Percentiles rank a stretch among this genome's conserved stretches.
Conservation (phyloP, 2,888 invertebrate genomes). For the Steromphala cineraria region DNA sequence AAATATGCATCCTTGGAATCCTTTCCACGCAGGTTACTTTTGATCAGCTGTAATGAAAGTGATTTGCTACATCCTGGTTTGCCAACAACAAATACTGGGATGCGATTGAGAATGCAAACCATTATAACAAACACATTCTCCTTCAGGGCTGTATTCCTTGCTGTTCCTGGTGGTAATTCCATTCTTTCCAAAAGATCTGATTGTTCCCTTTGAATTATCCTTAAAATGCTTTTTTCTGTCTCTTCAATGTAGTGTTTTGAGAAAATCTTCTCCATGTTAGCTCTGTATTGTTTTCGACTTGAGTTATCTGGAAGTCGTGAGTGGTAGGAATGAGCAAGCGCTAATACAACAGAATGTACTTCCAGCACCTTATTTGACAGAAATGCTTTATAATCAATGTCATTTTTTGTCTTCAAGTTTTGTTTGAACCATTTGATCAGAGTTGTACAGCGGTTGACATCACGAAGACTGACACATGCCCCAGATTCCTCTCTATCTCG, state of each 20-base stretch:
- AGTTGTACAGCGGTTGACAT: conserved; percentile 9
- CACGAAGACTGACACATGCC: conserved; percentile 23
- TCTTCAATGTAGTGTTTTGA: not conserved
- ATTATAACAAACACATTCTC: conserved; percentile 61
- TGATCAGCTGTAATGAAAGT: conserved; percentile 53
- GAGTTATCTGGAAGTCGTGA: not conserved
- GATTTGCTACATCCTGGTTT: conserved; percentile 63
- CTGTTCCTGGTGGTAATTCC: conserved; percentile 52
- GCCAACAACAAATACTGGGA: conserved; percentile 59
- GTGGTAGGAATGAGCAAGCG: conserved; percentile 25
- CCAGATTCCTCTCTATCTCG: not conserved
- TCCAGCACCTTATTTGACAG: not conserved
- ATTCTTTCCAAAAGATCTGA: conserved; percentile 49
- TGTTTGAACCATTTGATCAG: conserved; percentile 11
- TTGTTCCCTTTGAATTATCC: conserved; percentile 45
- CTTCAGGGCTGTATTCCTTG: conserved; percentile 51
- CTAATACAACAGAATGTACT: not conserved
- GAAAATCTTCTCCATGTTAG: not conserved
- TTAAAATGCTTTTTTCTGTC: conserved; percentile 28
- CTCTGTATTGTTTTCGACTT: not conserved
- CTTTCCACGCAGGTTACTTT: conserved; percentile 53
- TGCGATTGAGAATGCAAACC: conserved; percentile 52
- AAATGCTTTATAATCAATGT: not conserved
- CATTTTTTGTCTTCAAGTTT: not conserved
- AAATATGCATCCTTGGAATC: conserved; percentile 53